Conservation (phyloP, 2,113 vertebrate species). For the Murina feae region DNA sequence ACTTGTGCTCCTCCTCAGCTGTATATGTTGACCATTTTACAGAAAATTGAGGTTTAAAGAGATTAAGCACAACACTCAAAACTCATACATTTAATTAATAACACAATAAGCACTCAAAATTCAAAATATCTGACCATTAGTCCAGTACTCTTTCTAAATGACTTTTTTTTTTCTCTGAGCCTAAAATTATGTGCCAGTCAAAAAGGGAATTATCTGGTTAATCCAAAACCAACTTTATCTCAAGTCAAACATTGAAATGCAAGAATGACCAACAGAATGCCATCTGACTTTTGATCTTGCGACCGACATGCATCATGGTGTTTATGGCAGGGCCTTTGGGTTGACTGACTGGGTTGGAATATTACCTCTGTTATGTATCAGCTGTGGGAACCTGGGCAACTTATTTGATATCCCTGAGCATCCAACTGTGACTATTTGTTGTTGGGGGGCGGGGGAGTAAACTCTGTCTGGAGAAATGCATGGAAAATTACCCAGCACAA, state of each 20-base stretch:
- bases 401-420: background rate
- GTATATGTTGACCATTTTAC: background rate
- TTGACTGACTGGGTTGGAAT: background rate
- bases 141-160: background rate
- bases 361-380: background rate
- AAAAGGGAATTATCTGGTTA: background rate
- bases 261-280: background rate
- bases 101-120: background rate
- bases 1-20: background rate
- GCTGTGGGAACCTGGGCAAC: background rate
- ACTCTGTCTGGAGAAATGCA: background rate
- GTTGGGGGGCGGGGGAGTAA: background rate
- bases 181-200: background rate
- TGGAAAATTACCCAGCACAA: background rate
- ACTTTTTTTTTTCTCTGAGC: background rate
- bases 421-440: background rate
- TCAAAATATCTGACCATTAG: background rate
- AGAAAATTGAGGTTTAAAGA: background rate
- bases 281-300: background rate
- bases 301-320: too few relatives aligned
- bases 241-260: background rate
- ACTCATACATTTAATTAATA: background rate
- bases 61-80: background rate
- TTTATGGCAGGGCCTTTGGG: background rate
- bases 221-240: background rate